Evolutionary conservation across 2,888 invertebrate species (phyloP).

Genomic region (Tetragonisca angustula): DNA sequence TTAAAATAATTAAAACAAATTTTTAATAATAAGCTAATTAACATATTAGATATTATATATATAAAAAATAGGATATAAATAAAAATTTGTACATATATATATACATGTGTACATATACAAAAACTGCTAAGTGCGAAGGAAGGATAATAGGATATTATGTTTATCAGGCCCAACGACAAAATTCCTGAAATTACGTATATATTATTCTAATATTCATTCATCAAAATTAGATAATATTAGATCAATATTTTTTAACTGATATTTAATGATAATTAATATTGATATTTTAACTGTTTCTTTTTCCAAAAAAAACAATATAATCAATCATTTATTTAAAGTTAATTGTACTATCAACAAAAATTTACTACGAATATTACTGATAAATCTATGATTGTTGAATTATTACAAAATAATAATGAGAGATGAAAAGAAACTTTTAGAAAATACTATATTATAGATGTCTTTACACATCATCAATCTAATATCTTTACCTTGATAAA

Average conservation of each 20-base stretch:
- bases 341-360: background rate
- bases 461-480: constrained; percentile 16
- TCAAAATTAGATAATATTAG: constrained; percentile 7
- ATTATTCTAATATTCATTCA: constrained; percentile 47
- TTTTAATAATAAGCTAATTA: background rate
- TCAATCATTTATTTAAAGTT: background rate
- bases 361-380: background rate
- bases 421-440: background rate
- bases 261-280: background rate
- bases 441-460: constrained; percentile 10
- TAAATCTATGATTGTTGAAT: background rate
- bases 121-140: constrained; percentile 70
- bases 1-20: background rate
- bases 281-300: background rate
- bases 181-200: constrained; percentile 72
- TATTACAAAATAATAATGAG: background rate
- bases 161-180: constrained; percentile 72
- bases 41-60: constrained; percentile 18
- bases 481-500: constrained; percentile 77
- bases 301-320: background rate
- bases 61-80: constrained; percentile 20
- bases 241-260: background rate
- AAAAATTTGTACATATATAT: constrained; percentile 28
- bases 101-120: constrained; percentile 39
- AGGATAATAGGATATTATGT: constrained; percentile 72